Base-by-base conservation (phyloP, 2,113 vertebrate species). In the Semnopithecus entellus region DNA sequence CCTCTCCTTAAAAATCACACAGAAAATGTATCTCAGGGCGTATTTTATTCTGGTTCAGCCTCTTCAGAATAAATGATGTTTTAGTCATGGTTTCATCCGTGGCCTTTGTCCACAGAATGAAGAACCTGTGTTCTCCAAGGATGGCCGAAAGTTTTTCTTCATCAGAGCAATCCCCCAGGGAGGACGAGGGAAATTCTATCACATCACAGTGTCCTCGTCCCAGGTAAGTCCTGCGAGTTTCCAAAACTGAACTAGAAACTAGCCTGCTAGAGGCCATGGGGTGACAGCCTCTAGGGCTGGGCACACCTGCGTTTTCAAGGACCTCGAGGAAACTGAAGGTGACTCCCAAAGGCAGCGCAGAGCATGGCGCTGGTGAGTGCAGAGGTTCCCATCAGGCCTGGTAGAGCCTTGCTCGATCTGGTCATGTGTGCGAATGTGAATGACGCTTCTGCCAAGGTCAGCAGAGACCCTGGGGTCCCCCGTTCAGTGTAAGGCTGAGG, bases 111-210 rank as follows among this genome's bases (percentile, higher is more conserved):
- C 52, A 0, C 98, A 99, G 99, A 99, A 99, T 0, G 99, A 99
- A 98, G 98, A 99, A 64, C 99, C 99, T 0, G 92, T 99, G 84
- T 99, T 99, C 95, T 99, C 99, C 97, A 99, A 98, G 98, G 99
- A 99, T 0, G 99, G 99, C 2, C 98, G 99, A 40, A 99, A 99
- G 98, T 98, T 99, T 73, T 99, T 99, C 98, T 99, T 99, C 20
- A 99, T 99, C 2, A 98, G 99, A 22, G 99, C 99, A 5, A 99
- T 99, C 97, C 99, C 99, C 1, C 99, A 99, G 94, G 99, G 99
- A 30, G 99, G 99, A 1, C 97, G 99, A 0, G 99, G 99, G 0
- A 99, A 99, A 55, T 99, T 99, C 98, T 99, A 99, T 92, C 99
- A 99, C 97, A 99, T 99, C 27, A 98, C 99, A 32, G 99, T 99